Base-by-base conservation (phyloP, 2,888 invertebrate genomes). In the Allophyes oxyacanthae region DNA sequence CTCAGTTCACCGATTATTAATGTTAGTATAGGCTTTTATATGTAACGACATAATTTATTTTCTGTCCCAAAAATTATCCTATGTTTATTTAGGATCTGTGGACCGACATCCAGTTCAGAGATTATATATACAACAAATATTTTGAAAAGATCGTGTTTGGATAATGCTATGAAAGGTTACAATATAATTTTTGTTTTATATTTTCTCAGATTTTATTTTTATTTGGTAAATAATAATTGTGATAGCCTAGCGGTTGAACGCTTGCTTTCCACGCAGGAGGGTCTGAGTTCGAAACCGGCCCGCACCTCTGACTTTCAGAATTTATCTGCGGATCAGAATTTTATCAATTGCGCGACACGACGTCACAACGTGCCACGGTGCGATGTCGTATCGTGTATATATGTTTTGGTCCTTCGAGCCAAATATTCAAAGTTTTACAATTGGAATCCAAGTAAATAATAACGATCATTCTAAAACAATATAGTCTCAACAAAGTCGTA, bases 51-150 rank as follows among this genome's bases (percentile, higher is more conserved):
- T 44, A 28, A 38, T 49, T 70, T 37, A 42, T 64, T 41, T 51
- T 70, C 71, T 48, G 34, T 48, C 38, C 41, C 11, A 13, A 71
- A n/a, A 64, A 45, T 64, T 42, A 64, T 37, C 30, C 11, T 8
- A 9, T 56, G 58, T 64, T 41, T 56, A 13, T 0, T 6, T 11
- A 49, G 57, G 56, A 7, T 14, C 25, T 37, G 55, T 69, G 65
- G 64, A 37, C 45, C 45, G 8, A 34, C 41, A 14, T 45, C n/a
- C 9, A 30, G 28, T 30, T 20, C 0, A 25, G 8, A 49, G 65
- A 49, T 56, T 64, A 70, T 41, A 14, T 34, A 7, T 20, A 45
- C 8, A 32, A 34, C 15, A 50, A 71, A 64, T 70, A 71, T 64
- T 64, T 64, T 11, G 2, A 5, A 15, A 10, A 49, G 13, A 38